A percentile compares a stretch with the other conserved stretches of the same genome.
Conservation (phyloP, 2,888 invertebrate species). For the Plagodis pulveraria region DNA sequence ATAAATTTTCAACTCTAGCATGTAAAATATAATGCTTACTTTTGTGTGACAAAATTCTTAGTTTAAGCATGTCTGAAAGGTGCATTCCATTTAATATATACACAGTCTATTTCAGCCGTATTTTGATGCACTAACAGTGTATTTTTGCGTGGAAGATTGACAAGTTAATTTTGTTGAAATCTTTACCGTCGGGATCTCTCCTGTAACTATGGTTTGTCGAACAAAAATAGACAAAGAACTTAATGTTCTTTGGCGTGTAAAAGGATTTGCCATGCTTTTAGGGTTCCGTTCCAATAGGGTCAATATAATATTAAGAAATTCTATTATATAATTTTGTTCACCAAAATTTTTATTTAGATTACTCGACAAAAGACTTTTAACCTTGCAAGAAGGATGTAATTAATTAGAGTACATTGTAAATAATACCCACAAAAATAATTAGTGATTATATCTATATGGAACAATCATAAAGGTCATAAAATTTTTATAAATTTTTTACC, state of each 20-base stretch:
- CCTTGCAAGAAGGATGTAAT: too few relatives aligned
- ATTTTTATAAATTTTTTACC: too few relatives aligned
- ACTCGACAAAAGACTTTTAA: too few relatives aligned
- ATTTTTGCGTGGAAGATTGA: neutral
- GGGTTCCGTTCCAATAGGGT: too few relatives aligned
- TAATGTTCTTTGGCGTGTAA: slow-evolving; percentile 73
- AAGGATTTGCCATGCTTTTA: slow-evolving; percentile 39
- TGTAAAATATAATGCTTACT: slow-evolving; percentile 24
- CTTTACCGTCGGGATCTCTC: slow-evolving; percentile 68
- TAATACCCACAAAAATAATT: too few relatives aligned
- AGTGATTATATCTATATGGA: too few relatives aligned
- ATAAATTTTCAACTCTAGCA: slow-evolving; percentile 37
- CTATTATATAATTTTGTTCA: too few relatives aligned
- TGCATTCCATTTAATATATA: slow-evolving; percentile 43
- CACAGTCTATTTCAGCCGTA: slow-evolving; percentile 34
- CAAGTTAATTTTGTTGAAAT: slow-evolving; percentile 50
- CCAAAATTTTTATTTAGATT: too few relatives aligned
- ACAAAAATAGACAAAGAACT: slow-evolving; percentile 72
- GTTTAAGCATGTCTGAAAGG: slow-evolving; percentile 41
- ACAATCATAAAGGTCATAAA: too few relatives aligned
- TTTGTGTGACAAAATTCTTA: slow-evolving; percentile 31
- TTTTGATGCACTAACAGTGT: neutral
- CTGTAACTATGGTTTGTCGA: slow-evolving; percentile 73
- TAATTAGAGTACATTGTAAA: too few relatives aligned
- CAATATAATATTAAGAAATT: too few relatives aligned